Conservation (phyloP, 2,113 vertebrate species). For the Anthoscopus minutus region DNA sequence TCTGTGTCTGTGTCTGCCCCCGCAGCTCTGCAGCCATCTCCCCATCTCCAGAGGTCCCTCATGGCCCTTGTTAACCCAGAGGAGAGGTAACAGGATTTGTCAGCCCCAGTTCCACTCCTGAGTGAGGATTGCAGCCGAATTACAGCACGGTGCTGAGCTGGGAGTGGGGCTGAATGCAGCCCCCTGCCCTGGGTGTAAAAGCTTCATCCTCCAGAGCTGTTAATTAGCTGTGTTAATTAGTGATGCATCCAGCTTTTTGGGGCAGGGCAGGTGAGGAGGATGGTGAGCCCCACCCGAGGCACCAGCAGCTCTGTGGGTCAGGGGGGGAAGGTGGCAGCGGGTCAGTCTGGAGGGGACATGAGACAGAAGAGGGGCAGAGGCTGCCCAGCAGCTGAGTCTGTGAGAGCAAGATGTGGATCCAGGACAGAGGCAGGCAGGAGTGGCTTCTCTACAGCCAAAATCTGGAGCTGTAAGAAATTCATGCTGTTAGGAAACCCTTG, state of each 20-base stretch:
- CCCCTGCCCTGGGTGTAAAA: background rate
- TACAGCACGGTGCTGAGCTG: background rate
- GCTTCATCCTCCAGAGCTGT: background rate
- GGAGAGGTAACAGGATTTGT: background rate
- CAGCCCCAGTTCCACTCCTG: background rate
- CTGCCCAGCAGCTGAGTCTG: background rate
- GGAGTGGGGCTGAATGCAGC: background rate
- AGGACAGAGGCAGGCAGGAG: background rate
- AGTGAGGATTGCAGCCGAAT: background rate
- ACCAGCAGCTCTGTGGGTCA: background rate
- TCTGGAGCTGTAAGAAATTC: background rate
- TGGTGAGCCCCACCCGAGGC: background rate
- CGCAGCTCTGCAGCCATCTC: background rate
- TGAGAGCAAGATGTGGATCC: accelerated
- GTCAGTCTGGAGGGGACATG: background rate
- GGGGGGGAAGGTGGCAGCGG: background rate
- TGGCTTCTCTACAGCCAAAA: background rate
- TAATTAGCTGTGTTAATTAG: background rate
- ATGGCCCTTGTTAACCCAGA: background rate
- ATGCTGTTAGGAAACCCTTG: background rate
- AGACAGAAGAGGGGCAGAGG: background rate
- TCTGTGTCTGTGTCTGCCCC: accelerated
- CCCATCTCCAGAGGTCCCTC: background rate
- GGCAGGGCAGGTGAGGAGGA: background rate
- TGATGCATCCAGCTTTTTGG: accelerated